Base-by-base conservation (phyloP, 2,113 vertebrate genomes). In the Cottus gobio region DNA sequence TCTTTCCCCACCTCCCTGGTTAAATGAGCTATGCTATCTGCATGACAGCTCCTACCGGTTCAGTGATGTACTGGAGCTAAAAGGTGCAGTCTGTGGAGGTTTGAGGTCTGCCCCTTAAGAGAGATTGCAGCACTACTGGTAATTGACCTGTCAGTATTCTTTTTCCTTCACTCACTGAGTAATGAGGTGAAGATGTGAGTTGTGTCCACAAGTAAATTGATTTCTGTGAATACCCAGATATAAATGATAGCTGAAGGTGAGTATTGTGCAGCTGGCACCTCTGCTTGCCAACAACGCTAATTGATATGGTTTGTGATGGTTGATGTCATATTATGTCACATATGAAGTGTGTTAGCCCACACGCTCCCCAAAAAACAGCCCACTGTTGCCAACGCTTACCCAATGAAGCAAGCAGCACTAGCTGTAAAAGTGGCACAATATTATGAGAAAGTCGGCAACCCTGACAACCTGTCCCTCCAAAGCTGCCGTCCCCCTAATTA, bases 11-110 rank as follows among this genome's bases (percentile, higher is more conserved):
- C 1, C 60, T 50, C 36, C 13, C 20, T 24, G 9, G 37, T 62
- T 85, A 9, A 82, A 72, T 37, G 61, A 71, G 65, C 52, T 69
- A 58, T 46, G 72, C 80, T 56, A 57, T 22, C 30, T 52, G 37
- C 39, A n/a, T 7, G 44, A 10, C 77, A 34, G 73, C 74, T 68
- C 34, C 20, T 54, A 2, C 69, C 0, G 13, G 15, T 62, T 52
- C 61, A 58, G 20, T 34, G 16, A 63, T 31, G 30, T 18, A 18
- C n/a, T 58, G 44, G 12, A 48, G 62, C 34, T 34, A 22, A 63
- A 65, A 73, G 75, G 39, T 72, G 50, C 61, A 15, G 44, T n/a
- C 70, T 65, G 66, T 12, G 20, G 63, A 67, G 76, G 24, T 39
- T 80, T 62, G 7, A 52, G 3, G 36, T 57, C 60, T 24, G 54